A percentile compares a stretch with the other conserved stretches of the same genome.
Conservation (phyloP, 2,113 vertebrate species). For the Triplophysa siluroides region DNA sequence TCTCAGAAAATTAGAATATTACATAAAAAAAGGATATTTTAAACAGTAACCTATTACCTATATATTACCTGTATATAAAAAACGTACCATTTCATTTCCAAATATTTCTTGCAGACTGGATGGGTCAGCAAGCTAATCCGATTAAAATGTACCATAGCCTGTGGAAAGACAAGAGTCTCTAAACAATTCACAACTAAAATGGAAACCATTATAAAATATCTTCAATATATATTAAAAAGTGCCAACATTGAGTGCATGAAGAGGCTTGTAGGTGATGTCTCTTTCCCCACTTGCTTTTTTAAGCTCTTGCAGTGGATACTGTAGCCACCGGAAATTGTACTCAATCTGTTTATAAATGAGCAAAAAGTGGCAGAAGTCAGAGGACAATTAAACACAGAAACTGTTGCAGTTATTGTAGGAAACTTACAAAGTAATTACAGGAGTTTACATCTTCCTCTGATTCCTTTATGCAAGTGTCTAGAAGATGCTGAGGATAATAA, state of each 20-base stretch:
- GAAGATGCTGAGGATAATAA: slow-evolving; percentile 70
- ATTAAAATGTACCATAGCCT: slow-evolving; percentile 85
- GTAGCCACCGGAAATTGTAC: slow-evolving; percentile 85
- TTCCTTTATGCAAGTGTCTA: slow-evolving; percentile 82
- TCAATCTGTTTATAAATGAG: slow-evolving; percentile 71
- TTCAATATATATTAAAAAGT: neutral
- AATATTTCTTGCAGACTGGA: slow-evolving; percentile 85
- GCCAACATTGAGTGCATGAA: slow-evolving; percentile 76
- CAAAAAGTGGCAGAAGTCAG: neutral
- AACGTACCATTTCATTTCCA: slow-evolving; percentile 86
- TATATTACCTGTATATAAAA: too few species aligned
- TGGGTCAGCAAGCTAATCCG: slow-evolving; percentile 84
- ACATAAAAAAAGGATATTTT: too few species aligned
- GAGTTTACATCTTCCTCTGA: slow-evolving; percentile 80
- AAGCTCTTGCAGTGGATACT: slow-evolving; percentile 74
- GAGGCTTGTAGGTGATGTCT: slow-evolving; percentile 72
- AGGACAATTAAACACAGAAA: neutral
- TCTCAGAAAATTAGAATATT: too few species aligned
- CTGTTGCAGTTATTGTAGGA: neutral
- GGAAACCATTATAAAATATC: neutral
- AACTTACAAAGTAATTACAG: slow-evolving; percentile 78
- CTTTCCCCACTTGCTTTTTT: slow-evolving; percentile 54
- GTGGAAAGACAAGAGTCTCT: neutral
- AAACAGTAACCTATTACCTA: too few species aligned
- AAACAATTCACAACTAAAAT: neutral